These are phyloP conservation scores for Eilema griseolum DNA, from an alignment of 2,888 invertebrate genomes.

Conservation along the genomic window DNA sequence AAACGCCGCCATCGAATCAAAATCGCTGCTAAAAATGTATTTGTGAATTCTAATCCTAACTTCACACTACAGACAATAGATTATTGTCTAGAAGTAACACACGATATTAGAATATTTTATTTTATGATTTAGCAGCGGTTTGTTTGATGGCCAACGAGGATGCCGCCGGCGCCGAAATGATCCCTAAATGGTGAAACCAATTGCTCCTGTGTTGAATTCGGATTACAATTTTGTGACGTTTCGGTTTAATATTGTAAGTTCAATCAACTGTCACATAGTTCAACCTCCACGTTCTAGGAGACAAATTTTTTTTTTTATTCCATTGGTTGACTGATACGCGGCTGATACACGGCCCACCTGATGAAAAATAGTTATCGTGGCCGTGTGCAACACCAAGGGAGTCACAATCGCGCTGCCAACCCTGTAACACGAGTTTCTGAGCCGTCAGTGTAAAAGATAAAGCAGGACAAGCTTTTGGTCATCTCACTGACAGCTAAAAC, in stretches of 20 bases:
- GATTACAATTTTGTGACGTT: neutral
- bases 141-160: neutral
- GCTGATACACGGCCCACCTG: no score
- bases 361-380: no score
- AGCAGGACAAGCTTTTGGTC: no score
- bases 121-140: neutral
- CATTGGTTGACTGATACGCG: no score
- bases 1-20: neutral
- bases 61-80: slow-evolving; percentile 10
- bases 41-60: slow-evolving; percentile 9
- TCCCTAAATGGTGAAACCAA: neutral
- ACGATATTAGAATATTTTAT: slow-evolving; percentile 11
- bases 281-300: no score
- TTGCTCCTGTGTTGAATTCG: neutral
- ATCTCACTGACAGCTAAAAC: no score
- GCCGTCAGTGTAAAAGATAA: no score
- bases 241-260: neutral
- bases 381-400: no score
- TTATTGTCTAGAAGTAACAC: slow-evolving; percentile 8
- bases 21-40: neutral
- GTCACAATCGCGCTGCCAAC: no score
- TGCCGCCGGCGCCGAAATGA: neutral
- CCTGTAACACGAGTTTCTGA: no score
- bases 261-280: neutral
- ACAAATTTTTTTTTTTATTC: no score